Evolutionary conservation across 2,888 invertebrate species (phyloP).

Genomic region (Hypercompe scribonia): DNA sequence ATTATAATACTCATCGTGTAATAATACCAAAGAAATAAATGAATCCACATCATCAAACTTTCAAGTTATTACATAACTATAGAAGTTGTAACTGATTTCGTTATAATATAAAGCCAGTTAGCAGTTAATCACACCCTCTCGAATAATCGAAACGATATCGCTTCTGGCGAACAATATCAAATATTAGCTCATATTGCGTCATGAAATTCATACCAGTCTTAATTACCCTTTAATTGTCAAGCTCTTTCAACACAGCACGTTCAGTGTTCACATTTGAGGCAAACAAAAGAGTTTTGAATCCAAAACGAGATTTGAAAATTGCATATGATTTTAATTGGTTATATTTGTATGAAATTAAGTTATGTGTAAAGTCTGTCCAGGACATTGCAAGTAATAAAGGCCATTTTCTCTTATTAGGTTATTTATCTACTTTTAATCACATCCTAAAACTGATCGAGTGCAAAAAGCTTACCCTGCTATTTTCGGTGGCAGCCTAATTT

Average conservation of each 20-base stretch:
- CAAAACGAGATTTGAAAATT: constrained; percentile 23
- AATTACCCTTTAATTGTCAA: constrained; percentile 29
- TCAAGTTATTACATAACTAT: neutral
- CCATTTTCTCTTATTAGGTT: constrained; percentile 22
- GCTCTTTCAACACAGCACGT: constrained; percentile 31
- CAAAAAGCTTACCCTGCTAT: constrained; percentile 13
- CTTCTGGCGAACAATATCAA: constrained; percentile 23
- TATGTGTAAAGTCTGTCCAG: constrained; percentile 9
- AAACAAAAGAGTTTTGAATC: constrained; percentile 31
- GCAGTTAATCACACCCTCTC: constrained; percentile 21
- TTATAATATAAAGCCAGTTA: constrained; percentile 16
- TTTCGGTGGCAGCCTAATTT: constrained; percentile 26
- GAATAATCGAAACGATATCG: constrained; percentile 20
- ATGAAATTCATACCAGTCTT: constrained; percentile 28
- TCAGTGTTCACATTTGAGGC: constrained; percentile 27
- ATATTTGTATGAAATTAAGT: constrained; percentile 28
- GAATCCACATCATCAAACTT: neutral
- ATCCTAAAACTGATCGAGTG: constrained; percentile 26
- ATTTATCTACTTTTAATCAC: constrained; percentile 20
- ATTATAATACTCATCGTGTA: neutral
- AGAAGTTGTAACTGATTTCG: neutral
- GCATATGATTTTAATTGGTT: constrained; percentile 21
- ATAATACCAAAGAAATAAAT: neutral
- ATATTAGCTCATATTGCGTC: constrained; percentile 12
- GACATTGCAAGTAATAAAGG: constrained; percentile 18